Evolutionary conservation across 2,113 vertebrate species (phyloP).

Genomic region (Ceyx melanurus): DNA sequence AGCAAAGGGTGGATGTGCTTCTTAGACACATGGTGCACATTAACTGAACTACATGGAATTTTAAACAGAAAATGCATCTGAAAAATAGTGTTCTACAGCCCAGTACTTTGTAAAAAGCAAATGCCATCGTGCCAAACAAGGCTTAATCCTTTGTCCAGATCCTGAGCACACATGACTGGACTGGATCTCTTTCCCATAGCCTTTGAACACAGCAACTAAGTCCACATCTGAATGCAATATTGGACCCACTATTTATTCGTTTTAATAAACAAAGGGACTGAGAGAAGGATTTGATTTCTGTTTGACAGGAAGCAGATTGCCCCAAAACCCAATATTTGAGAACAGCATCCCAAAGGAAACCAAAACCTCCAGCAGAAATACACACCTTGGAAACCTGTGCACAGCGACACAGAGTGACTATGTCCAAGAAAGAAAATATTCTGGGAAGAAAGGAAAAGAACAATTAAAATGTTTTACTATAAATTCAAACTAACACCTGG

Average conservation of each 20-base stretch:
- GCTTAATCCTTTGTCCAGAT: constrained; percentile 45
- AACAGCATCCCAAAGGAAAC: neutral
- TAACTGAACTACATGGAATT: constrained; percentile 39
- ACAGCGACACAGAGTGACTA: constrained; percentile 93
- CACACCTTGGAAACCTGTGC: constrained; percentile 95
- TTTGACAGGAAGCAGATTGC: neutral
- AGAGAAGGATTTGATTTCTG: neutral
- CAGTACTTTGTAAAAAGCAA: constrained; percentile 36
- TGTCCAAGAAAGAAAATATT: constrained; percentile 98
- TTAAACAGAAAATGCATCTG: constrained; percentile 3
- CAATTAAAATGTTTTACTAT: neutral
- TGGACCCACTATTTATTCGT: neutral
- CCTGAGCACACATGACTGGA: accelerated
- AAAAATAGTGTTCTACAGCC: constrained; percentile 3
- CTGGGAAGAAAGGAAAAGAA: constrained; percentile 74
- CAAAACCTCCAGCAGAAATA: constrained; percentile 6
- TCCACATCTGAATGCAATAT: neutral
- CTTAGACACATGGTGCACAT: constrained; percentile 33
- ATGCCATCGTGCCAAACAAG: neutral
- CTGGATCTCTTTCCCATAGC: neutral
- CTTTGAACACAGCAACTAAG: neutral
- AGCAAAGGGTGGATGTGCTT: neutral
- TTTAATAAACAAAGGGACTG: neutral
- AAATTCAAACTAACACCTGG: neutral
- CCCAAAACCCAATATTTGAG: neutral